These are phyloP conservation scores for Melinaea marsaeus DNA, from an alignment of 2,888 invertebrate genomes.

Conservation along the genomic window DNA sequence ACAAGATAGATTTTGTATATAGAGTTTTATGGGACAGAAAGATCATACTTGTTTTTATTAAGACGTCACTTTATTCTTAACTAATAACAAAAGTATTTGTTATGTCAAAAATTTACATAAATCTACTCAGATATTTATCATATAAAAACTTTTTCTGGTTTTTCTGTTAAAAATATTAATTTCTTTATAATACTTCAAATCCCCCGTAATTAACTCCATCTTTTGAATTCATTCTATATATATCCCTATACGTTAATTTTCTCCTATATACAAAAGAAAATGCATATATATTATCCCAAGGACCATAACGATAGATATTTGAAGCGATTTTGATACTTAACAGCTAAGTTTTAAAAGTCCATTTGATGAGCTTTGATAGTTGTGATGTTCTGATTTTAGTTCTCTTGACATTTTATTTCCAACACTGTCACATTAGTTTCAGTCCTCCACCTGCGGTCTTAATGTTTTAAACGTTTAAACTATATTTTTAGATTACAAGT, in stretches of 20 bases:
- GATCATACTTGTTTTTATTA: slow-evolving; percentile 48
- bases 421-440: slow-evolving; percentile 33
- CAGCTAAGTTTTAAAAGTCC: background rate
- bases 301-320: too few species aligned
- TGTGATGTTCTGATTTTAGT: slow-evolving; percentile 42
- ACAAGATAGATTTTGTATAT: too few species aligned
- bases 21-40: slow-evolving; percentile 26
- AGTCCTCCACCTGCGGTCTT: slow-evolving; percentile 31
- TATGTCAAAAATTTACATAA: too few species aligned
- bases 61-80: too few species aligned
- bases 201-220: slow-evolving; percentile 21
- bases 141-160: too few species aligned
- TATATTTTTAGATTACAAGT: background rate
- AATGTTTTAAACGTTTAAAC: slow-evolving; percentile 25
- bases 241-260: slow-evolving; percentile 25
- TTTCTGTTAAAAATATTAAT: too few species aligned
- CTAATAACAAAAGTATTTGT: too few species aligned
- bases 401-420: slow-evolving; percentile 28
- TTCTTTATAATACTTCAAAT: too few species aligned
- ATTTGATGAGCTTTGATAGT: slow-evolving; percentile 38
- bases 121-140: too few species aligned
- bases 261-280: slow-evolving; percentile 26
- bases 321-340: too few species aligned
- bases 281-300: background rate
- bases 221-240: slow-evolving; percentile 25